phyloP scores from a whole-genome alignment of 2,113 vertebrate genomes.

The Halichoeres trimaculatus region DNA sequence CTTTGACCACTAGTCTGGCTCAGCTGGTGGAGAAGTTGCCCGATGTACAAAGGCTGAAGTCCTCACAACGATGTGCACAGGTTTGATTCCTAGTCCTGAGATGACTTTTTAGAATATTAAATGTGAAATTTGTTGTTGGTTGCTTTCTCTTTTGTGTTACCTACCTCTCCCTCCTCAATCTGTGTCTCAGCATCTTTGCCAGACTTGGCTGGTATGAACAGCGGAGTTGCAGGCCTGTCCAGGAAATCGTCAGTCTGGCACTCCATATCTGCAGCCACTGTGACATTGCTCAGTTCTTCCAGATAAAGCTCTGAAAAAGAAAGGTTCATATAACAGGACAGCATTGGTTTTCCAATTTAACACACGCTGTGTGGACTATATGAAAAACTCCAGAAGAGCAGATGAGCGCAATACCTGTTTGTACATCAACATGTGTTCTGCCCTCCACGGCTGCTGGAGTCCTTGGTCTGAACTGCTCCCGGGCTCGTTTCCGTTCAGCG shows the following conservation, averaged over 20 bases:
- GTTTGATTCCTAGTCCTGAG: too few relatives aligned
- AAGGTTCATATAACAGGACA: conserved; percentile 6
- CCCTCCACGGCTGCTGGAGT: conserved; percentile 86
- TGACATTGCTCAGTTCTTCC: conserved; percentile 88
- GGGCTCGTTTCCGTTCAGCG: conserved; percentile 70
- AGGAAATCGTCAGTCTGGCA: conserved; percentile 95
- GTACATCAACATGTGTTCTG: conserved; percentile 86
- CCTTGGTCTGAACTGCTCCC: conserved; percentile 69
- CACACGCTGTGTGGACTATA: too few relatives aligned
- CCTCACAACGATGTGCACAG: too few relatives aligned
- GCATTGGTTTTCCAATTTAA: neutral
- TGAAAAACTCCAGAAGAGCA: neutral
- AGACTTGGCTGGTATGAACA: conserved; percentile 93
- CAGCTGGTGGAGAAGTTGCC: too few relatives aligned
- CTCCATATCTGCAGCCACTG: conserved; percentile 82
- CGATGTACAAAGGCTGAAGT: too few relatives aligned
- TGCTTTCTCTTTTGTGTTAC: neutral
- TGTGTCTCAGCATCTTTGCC: conserved; percentile 91
- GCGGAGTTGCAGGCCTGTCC: conserved; percentile 89
- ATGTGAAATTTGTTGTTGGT: neutral
- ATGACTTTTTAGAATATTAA: neutral
- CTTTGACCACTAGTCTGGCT: too few relatives aligned
- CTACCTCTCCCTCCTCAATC: conserved; percentile 94
- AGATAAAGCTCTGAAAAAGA: conserved; percentile 89
- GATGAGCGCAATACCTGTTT: conserved; percentile 86